Evolutionary conservation across 2,888 invertebrate species (phyloP), one percentile per base, ranked within the genome.

Genomic region (Dendrolimus houi): DNA sequence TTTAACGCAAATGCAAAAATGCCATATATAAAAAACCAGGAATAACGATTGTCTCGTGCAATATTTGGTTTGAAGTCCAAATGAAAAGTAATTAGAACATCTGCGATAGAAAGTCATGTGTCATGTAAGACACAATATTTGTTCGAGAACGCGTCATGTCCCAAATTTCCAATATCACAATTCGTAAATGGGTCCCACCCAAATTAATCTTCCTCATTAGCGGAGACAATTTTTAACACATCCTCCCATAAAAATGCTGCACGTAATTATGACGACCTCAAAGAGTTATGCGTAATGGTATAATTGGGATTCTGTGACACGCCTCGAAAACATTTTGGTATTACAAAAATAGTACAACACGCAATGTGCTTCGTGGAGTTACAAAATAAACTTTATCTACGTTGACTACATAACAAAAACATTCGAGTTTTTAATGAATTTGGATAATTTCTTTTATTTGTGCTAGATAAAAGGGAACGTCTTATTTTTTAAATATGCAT

Each of bases 191-290:
- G 74, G 71, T 66, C 77, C 57, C 67, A 70, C 72, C 75, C 77
- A 87, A 88, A 89, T 88, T 79, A 70, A 72, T 83, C 88, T 75
- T 90, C 90, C 90, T 90, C 87, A 90, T 90, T 90, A 90, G 77
- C 71, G 73, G 75, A 74, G 75, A 72, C 79, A 81, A 79, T 81
- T 82, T 83, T 83, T 79, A 79, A 76, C 70, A 81, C 86, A 81
- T 88, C 89, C 88, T 85, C 72, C 77, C 72, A 74, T 79, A 75
- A 76, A 47, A 47, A 47, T 47, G 47, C 12, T 47, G 12, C 47
- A 77, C 72, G 70, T 74, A 75, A 80, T 81, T 80, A 75, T 69
- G 70, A 71, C 70, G 70, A 69, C 68, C 73, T 78, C 64, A 69
- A 71, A 67, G 65, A 66, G 61, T 67, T 65, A 64, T 59, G 62